Base-by-base conservation (phyloP, 2,113 vertebrate species). In the Hiodon alosoides region DNA sequence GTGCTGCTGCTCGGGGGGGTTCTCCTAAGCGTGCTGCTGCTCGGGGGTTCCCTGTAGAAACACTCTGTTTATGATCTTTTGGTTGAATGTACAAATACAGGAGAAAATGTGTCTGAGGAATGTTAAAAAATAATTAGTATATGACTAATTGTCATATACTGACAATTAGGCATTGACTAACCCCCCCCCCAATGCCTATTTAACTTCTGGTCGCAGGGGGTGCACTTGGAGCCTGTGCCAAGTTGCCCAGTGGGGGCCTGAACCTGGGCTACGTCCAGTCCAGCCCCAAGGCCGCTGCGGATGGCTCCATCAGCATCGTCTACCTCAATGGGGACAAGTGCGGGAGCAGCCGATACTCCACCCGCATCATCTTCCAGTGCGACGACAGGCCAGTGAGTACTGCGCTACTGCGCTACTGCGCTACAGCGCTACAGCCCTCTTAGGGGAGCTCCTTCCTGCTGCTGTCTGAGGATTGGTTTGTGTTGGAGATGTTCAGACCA, bases 231-330 rank as follows among this genome's bases (percentile, higher is more conserved):
- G 91, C 96, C 0, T 99, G 97, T 68, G 83, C 89, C 46, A 84
- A 92, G 65, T 84, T 92, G 0, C 17, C 80, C 2, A 85, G 89
- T 0, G 78, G 50, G 47, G 79, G 81, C 77, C 77, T 57, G 78
- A 99, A 93, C 86, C 88, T 99, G 80, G 97, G 97, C 4, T 92
- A 93, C 51, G 85, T 97, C 66, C 96, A 96, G 89, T 94, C 95
- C 64, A 93, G 89, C 67, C 96, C 94, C 0, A 94, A 93, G 77
- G 89, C 86, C 3, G 89, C 91, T 0, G 89, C 83, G 0, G 94
- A 95, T 2, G 97, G 96, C 2, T 94, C 95, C 2, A 87, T 99
- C 85, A 96, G 90, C 77, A 87, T 99, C 60, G 86, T 92, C 3
- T 99, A 99, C 17, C 89, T 90, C 82, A 95, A 92, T 11, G 97